A percentile compares a stretch with the other conserved stretches of the same genome.
These are phyloP conservation scores for Cossypha dichroa DNA, from an alignment of 2,797 vertebrate species.

Conservation along the genomic window DNA sequence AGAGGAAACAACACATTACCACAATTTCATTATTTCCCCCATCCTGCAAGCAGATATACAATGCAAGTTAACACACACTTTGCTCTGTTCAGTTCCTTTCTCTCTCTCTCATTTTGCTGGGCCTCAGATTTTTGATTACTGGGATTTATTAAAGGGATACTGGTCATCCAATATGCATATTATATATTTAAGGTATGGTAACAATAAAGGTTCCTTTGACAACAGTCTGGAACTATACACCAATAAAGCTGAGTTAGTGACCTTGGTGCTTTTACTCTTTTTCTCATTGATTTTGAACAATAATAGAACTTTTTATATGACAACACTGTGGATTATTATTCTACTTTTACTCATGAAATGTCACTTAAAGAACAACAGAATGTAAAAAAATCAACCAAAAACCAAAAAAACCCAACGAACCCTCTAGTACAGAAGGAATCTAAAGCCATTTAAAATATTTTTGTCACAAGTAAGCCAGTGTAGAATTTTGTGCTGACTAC, in stretches of 20 bases:
- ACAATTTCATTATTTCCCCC: background rate
- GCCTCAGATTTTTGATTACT: background rate
- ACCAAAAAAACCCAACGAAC: rapidly evolving
- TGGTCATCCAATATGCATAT: background rate
- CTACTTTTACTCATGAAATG: background rate
- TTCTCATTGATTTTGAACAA: background rate
- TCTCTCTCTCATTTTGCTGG: background rate
- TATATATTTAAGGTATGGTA: background rate
- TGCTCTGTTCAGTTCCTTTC: background rate
- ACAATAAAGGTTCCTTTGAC: background rate
- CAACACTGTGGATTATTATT: background rate
- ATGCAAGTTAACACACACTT: background rate
- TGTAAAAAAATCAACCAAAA: background rate
- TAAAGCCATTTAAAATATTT: background rate
- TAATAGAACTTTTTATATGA: background rate
- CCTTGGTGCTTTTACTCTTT: background rate
- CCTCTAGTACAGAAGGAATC: background rate
- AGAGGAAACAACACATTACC: background rate
- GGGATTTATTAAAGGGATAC: background rate
- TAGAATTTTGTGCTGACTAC: background rate
- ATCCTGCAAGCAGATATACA: background rate
- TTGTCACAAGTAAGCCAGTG: background rate
- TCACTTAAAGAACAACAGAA: background rate
- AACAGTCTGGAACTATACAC: background rate
- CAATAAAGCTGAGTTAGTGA: background rate